Evolutionary conservation across 2,113 vertebrate species (phyloP), one percentile per base, ranked within the genome.

Genomic region (Suricata suricatta): DNA sequence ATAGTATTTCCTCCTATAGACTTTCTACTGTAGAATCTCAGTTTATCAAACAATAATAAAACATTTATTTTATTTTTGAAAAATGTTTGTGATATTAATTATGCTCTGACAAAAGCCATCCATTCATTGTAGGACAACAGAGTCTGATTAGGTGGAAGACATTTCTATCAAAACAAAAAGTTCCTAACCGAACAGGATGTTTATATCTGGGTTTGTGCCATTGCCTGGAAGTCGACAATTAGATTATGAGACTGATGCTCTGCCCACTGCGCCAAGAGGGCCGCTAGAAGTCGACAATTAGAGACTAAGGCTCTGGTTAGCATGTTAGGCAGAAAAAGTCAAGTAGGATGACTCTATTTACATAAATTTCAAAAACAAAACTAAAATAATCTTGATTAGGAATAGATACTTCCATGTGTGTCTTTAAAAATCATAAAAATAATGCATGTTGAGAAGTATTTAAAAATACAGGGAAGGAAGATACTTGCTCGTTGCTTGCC

Each of bases 21-120:
- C 33, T 88, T 94, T 72, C 14, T 60, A 81, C 64, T 68, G 5
- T 68, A 89, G 38, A 57, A 16, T 64, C 17, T 41, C 7, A 86
- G 47, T 88, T 82, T 91, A 91, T 90, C 63, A 66, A 91, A n/a
- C 38, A 38, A 38, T 87, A 82, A 90, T 60, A 71, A 92, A 95
- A 81, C 50, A 52, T 69, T 57, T 8, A 81, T 50, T 60, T 76
- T 44, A 44, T 47, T 47, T 47, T 47, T 47, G 41, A 76, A 47
- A 76, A 47, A 7, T 29, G 16, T 83, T 74, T 89, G 60, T n/a
- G 25, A 64, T 85, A 15, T 82, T 80, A 82, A 50, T 13, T 91
- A n/a, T 74, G 71, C 35, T 72, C 52, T 80, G 21, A 88, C 68
- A 92, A 84, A 94, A 95, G 33, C 2, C 15, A 96, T 64, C 60